These are phyloP conservation scores for Chymomyza caudatula DNA, from an alignment of 2,888 invertebrate genomes.

Conservation along the genomic window DNA sequence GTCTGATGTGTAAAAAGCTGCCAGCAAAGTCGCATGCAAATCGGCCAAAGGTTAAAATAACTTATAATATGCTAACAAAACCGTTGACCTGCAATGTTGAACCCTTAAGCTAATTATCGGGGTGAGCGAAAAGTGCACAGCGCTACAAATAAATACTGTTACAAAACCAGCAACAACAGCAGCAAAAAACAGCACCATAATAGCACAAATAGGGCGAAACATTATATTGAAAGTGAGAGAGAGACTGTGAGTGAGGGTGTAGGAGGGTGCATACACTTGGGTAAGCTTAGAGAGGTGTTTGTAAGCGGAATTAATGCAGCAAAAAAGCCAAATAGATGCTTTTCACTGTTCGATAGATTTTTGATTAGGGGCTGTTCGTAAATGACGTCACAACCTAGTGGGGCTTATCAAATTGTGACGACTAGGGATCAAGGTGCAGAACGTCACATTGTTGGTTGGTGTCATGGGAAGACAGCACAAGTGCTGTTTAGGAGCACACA, in stretches of 20 bases:
- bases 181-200: not conserved
- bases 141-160: constrained; percentile 8
- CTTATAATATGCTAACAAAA: constrained; percentile 72
- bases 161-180: not conserved
- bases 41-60: constrained; percentile 70
- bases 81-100: constrained; percentile 72
- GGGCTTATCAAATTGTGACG: too few species aligned
- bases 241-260: not conserved
- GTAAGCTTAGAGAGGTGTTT: not conserved
- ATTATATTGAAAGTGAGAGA: not conserved
- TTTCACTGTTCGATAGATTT: not conserved
- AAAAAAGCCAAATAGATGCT: not conserved
- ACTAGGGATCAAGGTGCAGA: too few species aligned
- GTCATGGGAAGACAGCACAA: too few species aligned
- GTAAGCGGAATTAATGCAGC: not conserved
- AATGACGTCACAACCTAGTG: too few species aligned
- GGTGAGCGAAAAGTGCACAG: constrained; percentile 50
- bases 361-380: too few species aligned
- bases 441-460: too few species aligned
- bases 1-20: not conserved
- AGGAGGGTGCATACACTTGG: not conserved
- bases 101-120: constrained; percentile 72
- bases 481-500: too few species aligned
- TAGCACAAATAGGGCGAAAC: not conserved
- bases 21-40: constrained; percentile 44